Evolutionary conservation across 2,113 vertebrate genomes (phyloP), one percentile per base, ranked within the genome.

Genomic region (Greenwoodochromis staneri): DNA sequence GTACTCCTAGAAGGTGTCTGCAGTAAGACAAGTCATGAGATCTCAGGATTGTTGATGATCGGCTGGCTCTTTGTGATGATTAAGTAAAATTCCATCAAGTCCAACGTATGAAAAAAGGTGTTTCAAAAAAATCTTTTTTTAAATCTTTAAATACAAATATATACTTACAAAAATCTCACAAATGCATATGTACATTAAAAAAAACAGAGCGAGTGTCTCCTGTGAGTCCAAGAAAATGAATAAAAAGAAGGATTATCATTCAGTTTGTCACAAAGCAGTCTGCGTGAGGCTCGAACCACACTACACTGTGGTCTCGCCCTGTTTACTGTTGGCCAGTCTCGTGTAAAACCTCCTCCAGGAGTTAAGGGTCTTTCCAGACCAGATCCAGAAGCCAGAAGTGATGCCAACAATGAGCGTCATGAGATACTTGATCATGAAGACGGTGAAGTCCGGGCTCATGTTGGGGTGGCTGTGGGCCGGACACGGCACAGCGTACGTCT

Each of bases 381-480:
- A 99, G 96, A 99, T 99, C 98, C 98, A 99, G 96, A 99, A 99
- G 40, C 98, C 98, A 0, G 98, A 99, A 4, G 98, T 99, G 96
- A 99, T 99, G 89, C 98, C 98, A 94, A 99, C 98, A 1, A 99
- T 99, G 88, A 99, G 97, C 5, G 98, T 99, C 98, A 99, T 99
- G 87, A 99, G 98, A 94, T 99, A 99, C 87, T 99, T 99, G 93
- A 99, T 99, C 98, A 99, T 99, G 96, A 98, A 99, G 95, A 99
- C 98, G 0, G 98, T 99, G 96, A 99, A 99, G 95, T 99, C 98
- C 0, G 98, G 98, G 87, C 96, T 98, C 97, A 97, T 97, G 92
- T 96, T 97, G 0, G 97, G 98, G 81, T 97, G 97, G 92, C 91
- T 90, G 92, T 96, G 95, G 63, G 78, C 82, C 4, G 98, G 98